Conservation (phyloP, 2,113 vertebrate genomes). For the Pithys albifrons region DNA sequence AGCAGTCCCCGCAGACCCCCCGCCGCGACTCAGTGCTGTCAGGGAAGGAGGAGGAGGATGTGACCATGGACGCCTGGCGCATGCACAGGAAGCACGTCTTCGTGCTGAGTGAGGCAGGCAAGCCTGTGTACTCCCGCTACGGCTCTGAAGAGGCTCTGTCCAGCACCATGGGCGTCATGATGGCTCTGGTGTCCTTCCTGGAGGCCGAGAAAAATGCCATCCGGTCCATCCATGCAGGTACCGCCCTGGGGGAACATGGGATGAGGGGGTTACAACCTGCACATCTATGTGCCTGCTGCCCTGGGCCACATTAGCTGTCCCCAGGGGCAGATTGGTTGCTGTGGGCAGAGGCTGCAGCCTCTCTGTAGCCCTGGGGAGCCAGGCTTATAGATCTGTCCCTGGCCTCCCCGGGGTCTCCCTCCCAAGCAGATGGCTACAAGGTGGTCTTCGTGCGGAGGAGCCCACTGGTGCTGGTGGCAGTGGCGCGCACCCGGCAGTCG, state of each 20-base stretch:
- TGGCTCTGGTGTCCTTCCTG: conserved; percentile 93
- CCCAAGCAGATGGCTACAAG: conserved; percentile 88
- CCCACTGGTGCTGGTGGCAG: conserved; percentile 92
- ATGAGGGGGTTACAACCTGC: accelerated
- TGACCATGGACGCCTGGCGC: conserved; percentile 87
- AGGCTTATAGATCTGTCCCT: not conserved
- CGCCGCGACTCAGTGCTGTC: conserved; percentile 45
- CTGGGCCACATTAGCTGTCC: not conserved
- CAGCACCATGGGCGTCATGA: conserved; percentile 97
- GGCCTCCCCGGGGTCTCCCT: not conserved
- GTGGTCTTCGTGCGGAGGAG: conserved; percentile 94
- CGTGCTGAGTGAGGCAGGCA: conserved; percentile 94
- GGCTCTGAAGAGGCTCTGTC: conserved; percentile 96
- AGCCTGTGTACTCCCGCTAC: conserved; percentile 95
- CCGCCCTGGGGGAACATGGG: not conserved
- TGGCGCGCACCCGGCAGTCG: conserved; percentile 87
- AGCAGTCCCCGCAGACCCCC: not conserved
- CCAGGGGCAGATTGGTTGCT: not conserved
- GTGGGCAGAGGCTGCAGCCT: not conserved
- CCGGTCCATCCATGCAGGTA: conserved; percentile 95
- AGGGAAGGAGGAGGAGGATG: conserved; percentile 80
- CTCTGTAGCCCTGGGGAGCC: not conserved
- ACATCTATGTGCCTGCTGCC: accelerated
- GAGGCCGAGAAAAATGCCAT: conserved; percentile 93
- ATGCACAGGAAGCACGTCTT: conserved; percentile 93